phyloP scores from a whole-genome alignment of 2,797 vertebrate species.

The Chloroceryle inda region DNA sequence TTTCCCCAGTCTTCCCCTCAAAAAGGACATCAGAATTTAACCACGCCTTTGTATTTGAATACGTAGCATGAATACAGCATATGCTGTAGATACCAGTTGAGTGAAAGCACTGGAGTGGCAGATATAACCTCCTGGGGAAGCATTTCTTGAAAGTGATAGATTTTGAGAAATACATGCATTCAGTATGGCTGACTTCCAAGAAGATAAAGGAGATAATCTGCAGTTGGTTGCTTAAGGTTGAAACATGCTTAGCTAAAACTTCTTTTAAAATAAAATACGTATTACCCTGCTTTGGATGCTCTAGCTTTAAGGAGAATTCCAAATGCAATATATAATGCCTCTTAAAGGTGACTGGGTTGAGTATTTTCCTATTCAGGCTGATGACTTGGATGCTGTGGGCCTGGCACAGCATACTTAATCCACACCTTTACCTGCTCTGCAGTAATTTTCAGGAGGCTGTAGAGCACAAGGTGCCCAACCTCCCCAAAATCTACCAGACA shows the following conservation, averaged over 20 bases:
- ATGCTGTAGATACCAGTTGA: neutral
- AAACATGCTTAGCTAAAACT: neutral
- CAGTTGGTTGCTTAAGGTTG: neutral
- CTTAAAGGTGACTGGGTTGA: neutral
- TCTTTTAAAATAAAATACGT: neutral
- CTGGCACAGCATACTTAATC: neutral
- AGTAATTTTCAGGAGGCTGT: neutral
- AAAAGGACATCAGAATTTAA: constrained; percentile 61
- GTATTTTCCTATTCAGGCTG: neutral
- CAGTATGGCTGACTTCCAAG: neutral
- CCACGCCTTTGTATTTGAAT: constrained; percentile 39
- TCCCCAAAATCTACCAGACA: neutral
- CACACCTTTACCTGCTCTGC: neutral
- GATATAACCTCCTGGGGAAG: constrained; percentile 5
- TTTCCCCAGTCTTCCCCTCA: constrained; percentile 34
- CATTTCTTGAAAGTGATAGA: neutral
- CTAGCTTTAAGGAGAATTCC: neutral
- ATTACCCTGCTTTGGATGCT: rapidly evolving
- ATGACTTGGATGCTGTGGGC: neutral
- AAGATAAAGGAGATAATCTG: neutral
- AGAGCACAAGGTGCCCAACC: neutral
- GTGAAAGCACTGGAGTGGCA: neutral
- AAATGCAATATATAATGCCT: neutral
- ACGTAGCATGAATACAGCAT: neutral
- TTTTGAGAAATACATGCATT: neutral